phyloP scores from a whole-genome alignment of 92 coral and sea anemone genomes.

The Pocillopora grandis region DNA sequence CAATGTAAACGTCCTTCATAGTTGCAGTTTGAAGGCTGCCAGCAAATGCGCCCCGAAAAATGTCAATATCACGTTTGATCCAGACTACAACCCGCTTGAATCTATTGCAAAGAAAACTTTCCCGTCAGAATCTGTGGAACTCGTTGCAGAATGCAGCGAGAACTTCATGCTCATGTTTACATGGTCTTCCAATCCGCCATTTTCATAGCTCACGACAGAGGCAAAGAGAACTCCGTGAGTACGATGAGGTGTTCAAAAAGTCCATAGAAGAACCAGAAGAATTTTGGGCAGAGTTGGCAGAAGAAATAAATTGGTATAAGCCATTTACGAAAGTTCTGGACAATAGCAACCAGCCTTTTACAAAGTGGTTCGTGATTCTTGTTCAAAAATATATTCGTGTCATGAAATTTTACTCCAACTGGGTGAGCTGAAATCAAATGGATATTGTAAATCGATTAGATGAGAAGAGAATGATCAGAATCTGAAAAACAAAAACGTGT shows the following conservation, averaged over 20 bases:
- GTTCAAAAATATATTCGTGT: neutral
- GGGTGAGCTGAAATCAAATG: no score
- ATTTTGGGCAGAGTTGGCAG: slow-evolving; percentile 82
- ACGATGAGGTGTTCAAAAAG: slow-evolving; percentile 78
- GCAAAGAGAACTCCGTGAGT: slow-evolving; percentile 33
- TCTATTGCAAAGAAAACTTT: slow-evolving; percentile 14
- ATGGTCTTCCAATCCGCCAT: slow-evolving; percentile 12
- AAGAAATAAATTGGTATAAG: slow-evolving; percentile 88
- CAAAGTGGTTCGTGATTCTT: slow-evolving; percentile 71
- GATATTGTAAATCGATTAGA: no score
- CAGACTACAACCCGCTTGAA: slow-evolving; percentile 15
- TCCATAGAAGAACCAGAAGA: slow-evolving; percentile 76
- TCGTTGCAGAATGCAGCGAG: neutral
- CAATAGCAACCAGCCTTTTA: slow-evolving; percentile 84
- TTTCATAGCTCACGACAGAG: slow-evolving; percentile 28
- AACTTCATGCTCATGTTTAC: neutral
- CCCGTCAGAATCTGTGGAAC: slow-evolving; percentile 9
- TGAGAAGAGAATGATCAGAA: no score
- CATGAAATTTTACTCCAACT: neutral
- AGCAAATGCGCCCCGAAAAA: neutral
- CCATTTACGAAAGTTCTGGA: slow-evolving; percentile 78
- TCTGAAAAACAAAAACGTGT: no score
- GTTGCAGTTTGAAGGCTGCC: neutral
- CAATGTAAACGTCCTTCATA: neutral
- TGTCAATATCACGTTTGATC: slow-evolving; percentile 12